These are phyloP conservation scores for Congeria kusceri DNA, from an alignment of 2,888 invertebrate species.

Conservation along the genomic window DNA sequence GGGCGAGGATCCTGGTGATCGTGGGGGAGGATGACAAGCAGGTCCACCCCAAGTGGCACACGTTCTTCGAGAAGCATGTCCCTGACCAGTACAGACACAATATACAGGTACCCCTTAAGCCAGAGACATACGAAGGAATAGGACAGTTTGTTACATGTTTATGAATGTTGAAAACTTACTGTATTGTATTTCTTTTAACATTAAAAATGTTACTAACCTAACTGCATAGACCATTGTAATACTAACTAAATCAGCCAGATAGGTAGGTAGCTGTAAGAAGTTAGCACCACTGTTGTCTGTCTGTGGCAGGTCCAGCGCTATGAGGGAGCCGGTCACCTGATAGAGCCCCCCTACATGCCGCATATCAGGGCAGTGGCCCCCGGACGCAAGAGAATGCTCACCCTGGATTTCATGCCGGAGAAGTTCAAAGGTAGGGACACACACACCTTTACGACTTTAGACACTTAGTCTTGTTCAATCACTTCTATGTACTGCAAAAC, in stretches of 20 bases:
- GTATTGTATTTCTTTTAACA: too few relatives aligned
- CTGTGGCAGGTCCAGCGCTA: constrained; percentile 14
- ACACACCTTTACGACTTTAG: too few relatives aligned
- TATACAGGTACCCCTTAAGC: constrained; percentile 27
- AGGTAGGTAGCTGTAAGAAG: too few relatives aligned
- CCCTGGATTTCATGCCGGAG: constrained; percentile 35
- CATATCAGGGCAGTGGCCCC: constrained; percentile 19
- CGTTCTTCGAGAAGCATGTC: constrained; percentile 20
- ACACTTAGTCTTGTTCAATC: too few relatives aligned
- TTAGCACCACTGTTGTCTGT: too few relatives aligned
- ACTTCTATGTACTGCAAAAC: too few relatives aligned
- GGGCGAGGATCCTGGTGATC: constrained; percentile 49
- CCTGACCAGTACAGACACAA: constrained; percentile 38
- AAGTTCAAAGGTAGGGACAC: constrained; percentile 36
- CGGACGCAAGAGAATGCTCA: constrained; percentile 32
- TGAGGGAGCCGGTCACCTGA: constrained; percentile 54
- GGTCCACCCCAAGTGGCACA: constrained; percentile 39
- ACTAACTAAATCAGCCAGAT: too few relatives aligned
- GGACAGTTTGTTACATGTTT: too few relatives aligned
- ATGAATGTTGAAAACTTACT: too few relatives aligned
- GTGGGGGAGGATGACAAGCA: constrained; percentile 57
- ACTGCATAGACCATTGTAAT: too few relatives aligned
- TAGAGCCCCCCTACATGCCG: constrained; percentile 57
- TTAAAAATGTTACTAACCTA: too few relatives aligned
- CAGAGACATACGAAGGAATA: too few relatives aligned